Conservation (phyloP, 2,797 vertebrate genomes). For the Pteropus rufus region DNA sequence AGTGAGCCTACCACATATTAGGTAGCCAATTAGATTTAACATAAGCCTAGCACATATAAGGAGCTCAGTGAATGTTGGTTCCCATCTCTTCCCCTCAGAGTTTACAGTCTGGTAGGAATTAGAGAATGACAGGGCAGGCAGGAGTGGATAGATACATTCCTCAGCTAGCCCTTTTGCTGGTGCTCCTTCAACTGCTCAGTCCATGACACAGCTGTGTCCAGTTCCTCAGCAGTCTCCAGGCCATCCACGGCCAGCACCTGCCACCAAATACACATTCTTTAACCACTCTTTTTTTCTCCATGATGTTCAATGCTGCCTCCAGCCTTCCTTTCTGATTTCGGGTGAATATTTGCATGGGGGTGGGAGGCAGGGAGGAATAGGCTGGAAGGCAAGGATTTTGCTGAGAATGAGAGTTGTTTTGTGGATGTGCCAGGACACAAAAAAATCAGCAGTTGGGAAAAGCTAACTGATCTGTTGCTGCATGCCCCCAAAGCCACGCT, state of each 20-base stretch:
- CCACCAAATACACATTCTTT: background rate
- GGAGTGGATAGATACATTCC: background rate
- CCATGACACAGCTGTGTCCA: background rate
- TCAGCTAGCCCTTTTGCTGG: background rate
- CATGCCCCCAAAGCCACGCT: fast-evolving
- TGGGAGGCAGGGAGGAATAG: no score
- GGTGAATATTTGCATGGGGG: background rate
- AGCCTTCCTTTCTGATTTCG: background rate
- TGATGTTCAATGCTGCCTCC: background rate
- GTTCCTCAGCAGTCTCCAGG: background rate
- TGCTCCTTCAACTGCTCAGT: background rate
- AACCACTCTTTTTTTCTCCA: background rate
- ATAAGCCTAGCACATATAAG: background rate
- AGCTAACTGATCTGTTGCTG: background rate
- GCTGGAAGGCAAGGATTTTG: background rate
- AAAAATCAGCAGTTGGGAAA: background rate
- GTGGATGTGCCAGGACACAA: background rate
- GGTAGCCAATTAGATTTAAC: background rate
- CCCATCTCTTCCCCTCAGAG: background rate
- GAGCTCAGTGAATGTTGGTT: background rate
- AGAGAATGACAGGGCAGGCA: background rate
- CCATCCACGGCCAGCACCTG: background rate
- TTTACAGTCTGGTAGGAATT: background rate
- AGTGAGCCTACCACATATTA: background rate
- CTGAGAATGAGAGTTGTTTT: background rate